phyloP scores from a whole-genome alignment of 2,888 invertebrate species.

The Aethes cnicana region DNA sequence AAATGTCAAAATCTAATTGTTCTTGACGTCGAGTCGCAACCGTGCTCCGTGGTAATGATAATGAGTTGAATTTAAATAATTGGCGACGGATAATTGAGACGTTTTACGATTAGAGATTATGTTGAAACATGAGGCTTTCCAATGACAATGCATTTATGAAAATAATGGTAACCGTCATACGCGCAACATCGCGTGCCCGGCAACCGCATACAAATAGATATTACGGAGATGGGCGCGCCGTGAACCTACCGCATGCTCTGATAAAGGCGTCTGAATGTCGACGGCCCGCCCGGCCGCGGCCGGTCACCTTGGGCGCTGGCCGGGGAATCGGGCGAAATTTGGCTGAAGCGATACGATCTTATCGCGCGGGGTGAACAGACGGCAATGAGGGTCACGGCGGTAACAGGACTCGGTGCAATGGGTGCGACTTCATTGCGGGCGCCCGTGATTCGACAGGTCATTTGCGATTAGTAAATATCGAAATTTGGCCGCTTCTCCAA shows the following conservation, averaged over 20 bases:
- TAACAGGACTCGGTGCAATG: constrained; percentile 25
- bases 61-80: neutral
- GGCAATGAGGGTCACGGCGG: constrained; percentile 31
- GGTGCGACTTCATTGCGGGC: constrained; percentile 20
- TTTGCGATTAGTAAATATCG: no score
- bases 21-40: constrained; percentile 1
- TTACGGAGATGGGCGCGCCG: constrained; percentile 56
- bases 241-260: constrained; percentile 54
- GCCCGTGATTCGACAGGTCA: no score
- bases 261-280: constrained; percentile 78
- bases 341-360: constrained; percentile 63
- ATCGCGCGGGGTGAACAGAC: constrained; percentile 38
- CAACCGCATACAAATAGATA: constrained; percentile 37
- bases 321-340: constrained; percentile 54
- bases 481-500: no score
- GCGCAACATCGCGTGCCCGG: constrained; percentile 42
- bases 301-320: constrained; percentile 55
- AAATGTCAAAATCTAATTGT: constrained; percentile 26
- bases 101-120: neutral
- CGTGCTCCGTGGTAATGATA: neutral
- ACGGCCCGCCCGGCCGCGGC: constrained; percentile 75
- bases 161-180: constrained; percentile 28
- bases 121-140: neutral
- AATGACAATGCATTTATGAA: constrained; percentile 1
- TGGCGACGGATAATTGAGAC: neutral